Evolutionary conservation across 2,113 vertebrate genomes (phyloP).

Genomic region (Actenoides lindsayi): DNA sequence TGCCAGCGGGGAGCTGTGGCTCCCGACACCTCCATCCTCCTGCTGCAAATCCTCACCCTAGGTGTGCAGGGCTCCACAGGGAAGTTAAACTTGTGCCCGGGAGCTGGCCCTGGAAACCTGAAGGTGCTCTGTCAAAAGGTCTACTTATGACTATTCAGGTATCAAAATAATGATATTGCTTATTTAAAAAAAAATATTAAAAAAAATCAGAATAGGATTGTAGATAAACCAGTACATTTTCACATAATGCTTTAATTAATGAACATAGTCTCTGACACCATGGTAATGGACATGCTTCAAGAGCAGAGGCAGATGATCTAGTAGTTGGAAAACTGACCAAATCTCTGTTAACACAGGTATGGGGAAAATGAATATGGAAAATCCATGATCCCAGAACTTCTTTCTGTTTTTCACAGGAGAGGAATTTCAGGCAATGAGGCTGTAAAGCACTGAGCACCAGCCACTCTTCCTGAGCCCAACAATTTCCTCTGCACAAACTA

Average conservation of each 20-base stretch:
- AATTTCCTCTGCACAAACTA: not conserved
- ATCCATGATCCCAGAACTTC: not conserved
- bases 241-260: not conserved
- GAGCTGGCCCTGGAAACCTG: not conserved
- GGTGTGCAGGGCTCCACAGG: not conserved
- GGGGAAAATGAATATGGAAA: not conserved
- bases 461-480: not conserved
- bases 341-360: not conserved
- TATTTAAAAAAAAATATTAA: not conserved
- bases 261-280: not conserved
- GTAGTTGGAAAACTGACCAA: not conserved
- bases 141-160: not conserved
- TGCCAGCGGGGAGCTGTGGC: rapidly evolving
- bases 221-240: not conserved
- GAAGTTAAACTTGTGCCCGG: rapidly evolving
- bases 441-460: not conserved
- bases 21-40: not conserved
- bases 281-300: not conserved
- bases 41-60: not conserved
- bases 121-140: not conserved
- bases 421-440: not conserved
- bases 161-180: not conserved
- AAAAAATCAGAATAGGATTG: not conserved
- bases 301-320: not conserved
- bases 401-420: not conserved